Base-by-base conservation (phyloP, 2,113 vertebrate genomes). In the Camelus dromedarius region DNA sequence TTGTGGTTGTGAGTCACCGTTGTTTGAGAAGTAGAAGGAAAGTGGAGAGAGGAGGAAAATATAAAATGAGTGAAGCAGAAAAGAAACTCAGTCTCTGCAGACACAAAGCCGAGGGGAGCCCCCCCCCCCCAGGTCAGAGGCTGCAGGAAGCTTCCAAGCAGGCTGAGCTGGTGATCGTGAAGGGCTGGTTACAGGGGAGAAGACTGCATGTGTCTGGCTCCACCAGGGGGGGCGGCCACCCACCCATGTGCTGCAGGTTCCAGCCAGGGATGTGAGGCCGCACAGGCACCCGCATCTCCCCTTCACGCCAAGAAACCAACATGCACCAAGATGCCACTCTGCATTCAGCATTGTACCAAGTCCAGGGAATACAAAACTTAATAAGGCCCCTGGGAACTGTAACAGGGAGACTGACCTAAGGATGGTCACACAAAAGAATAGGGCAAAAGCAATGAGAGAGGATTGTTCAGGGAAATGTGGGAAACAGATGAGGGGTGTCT, bases 1-100 rank as follows among this genome's bases (percentile, higher is more conserved):
- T 91, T 70, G 69, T 81, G 88, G 89, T 60, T 81, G 50, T 92
- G 90, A 97, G 38, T 97, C 95, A 96, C 46, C 4, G 28, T 62
- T 84, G 85, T 70, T 84, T 89, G 54, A 66, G 95, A 96, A 76
- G 46, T 81, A 20, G 30, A 82, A 92, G 58, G 86, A 80, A 32
- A 79, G 52, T 58, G 20, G 48, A 96, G 42, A 79, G 66, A 75
- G 16, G 0, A 24, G 73, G 56, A 60, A 9, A 96, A 7, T 76
- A 76, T 35, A 79, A 93, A 94, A 52, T 91, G 90, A 96, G 18
- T 30, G 3, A 7, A 87, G 83, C 35, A 90, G 69, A 66, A 97
- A 96, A 96, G 8, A 50, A 89, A 50, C 28, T 26, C 14, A 3
- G 8, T 5, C 11, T 94, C 85, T 70, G 67, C 1, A 24, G 81